Evolutionary conservation across 2,888 invertebrate genomes (phyloP), one percentile per base, ranked within the genome.

Genomic region (Lamellibrachia satsuma): DNA sequence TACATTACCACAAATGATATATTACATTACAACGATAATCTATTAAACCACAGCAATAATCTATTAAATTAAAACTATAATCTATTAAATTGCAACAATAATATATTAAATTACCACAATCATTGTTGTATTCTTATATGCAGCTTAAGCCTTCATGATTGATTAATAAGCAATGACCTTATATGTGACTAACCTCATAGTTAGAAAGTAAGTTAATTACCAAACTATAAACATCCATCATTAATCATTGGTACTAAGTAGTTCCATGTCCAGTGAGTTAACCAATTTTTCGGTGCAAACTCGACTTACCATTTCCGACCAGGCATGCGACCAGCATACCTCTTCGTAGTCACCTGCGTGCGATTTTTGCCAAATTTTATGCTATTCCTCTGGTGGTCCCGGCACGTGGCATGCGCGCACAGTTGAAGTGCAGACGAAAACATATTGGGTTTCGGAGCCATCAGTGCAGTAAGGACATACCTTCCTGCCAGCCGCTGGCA

Each of bases 311-410:
- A 75, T 22, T 15, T 75, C 22, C 22, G n/a, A 75, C 75, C 75
- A 22, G 75, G 75, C 75, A 6, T 75, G 75, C n/a, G 75, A 75
- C 75, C 75, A 15, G 22, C 75, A 75, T 75, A 22, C 75, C 75
- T 75, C 22, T 6, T 4, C 2, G 75, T 6, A 22, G 75, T 75
- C 75, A 75, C 75, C 75, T 22, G 75, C 75, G 75, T 22, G 22
- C 22, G 75, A 75, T 15, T 75, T 75, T 75, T 75, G 75, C 75
- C 75, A 75, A 75, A 75, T 75, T 75, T 75, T n/a, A 75, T 75
- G 75, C n/a, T 75, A 11, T 75, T 22, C 60, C 60, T 6, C 75
- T 15, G 75, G 3, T 15, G 3, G 75, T 3, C 6, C 75, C n/a
- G 75, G 75, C 75, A 15, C 75, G 75, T 75, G 75, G 75, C 75